Evolutionary conservation across 1,140 invertebrate genomes (phyloP).

Genomic region (Drosophila grimshawi): DNA sequence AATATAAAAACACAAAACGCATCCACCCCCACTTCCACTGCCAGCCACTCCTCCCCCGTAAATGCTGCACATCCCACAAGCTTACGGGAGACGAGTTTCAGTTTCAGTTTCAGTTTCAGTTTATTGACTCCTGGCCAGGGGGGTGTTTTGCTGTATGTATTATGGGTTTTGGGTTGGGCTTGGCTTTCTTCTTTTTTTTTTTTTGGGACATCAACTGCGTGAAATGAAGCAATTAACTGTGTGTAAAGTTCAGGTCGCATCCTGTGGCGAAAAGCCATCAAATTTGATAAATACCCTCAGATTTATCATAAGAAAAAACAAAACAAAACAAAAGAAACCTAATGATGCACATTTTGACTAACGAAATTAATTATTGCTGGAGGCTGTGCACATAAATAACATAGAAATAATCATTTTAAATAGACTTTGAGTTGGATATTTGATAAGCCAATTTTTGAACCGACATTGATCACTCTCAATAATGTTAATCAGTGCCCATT

Average conservation of each 20-base stretch:
- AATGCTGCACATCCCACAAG: conserved; percentile 34
- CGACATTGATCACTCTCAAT: no score
- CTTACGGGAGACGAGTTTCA: conserved; percentile 23
- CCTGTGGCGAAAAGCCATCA: conserved; percentile 28
- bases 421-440: no score
- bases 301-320: conserved; percentile 61
- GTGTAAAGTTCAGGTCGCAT: conserved; percentile 42
- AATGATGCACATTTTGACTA: not conserved
- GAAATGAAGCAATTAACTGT: conserved; percentile 80
- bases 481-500: no score
- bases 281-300: conserved; percentile 50
- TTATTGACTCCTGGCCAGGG: conserved; percentile 4
- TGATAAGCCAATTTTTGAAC: no score
- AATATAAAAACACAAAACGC: conserved; percentile 15
- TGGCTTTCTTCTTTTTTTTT: conserved; percentile 57
- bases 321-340: not conserved
- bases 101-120: conserved; percentile 13
- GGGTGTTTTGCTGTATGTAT: not conserved
- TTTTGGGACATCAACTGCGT: conserved; percentile 71
- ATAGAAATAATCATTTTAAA: not conserved
- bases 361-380: not conserved
- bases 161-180: conserved; percentile 24
- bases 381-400: not conserved
- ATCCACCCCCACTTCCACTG: conserved; percentile 21
- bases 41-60: not conserved